Conservation (phyloP, 2,797 vertebrate genomes). For the Botia kubotai region DNA sequence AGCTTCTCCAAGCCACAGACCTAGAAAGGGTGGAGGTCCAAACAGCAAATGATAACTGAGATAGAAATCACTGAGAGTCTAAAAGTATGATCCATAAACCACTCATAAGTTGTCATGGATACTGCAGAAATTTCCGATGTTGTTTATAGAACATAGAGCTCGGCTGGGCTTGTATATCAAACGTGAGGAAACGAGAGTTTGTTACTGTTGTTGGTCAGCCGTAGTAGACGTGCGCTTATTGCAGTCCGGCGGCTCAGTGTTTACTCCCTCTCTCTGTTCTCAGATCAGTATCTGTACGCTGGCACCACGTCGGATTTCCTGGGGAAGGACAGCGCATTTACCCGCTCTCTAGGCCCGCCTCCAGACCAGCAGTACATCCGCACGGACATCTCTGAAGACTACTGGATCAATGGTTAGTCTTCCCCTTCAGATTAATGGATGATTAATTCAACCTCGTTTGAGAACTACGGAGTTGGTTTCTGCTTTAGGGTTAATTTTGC, state of each 20-base stretch:
- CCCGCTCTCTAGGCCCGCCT: constrained; percentile 91
- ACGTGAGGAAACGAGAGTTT: neutral
- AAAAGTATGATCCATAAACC: constrained; percentile 18
- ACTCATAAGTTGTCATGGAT: constrained; percentile 39
- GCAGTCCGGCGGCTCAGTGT: constrained; percentile 12
- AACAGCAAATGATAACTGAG: constrained; percentile 15
- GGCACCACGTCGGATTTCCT: constrained; percentile 97
- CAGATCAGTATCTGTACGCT: constrained; percentile 93
- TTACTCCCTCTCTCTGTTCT: constrained; percentile 54
- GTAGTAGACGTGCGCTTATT: constrained; percentile 10
- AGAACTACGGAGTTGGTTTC: no score
- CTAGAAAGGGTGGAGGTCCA: neutral
- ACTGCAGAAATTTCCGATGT: constrained; percentile 21
- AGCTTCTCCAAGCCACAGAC: constrained; percentile 24
- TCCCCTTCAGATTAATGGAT: neutral
- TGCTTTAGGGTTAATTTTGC: no score
- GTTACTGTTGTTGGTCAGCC: neutral
- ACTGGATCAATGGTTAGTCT: constrained; percentile 94
- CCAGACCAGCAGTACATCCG: constrained; percentile 94
- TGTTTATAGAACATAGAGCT: constrained; percentile 31
- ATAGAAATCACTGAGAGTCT: constrained; percentile 9
- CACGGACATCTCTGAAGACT: constrained; percentile 96
- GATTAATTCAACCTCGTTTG: no score
- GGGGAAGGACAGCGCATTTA: constrained; percentile 94
- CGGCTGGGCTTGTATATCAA: constrained; percentile 38